Conservation (phyloP, 1,140 invertebrate genomes). For the Chlorops oryzae region DNA sequence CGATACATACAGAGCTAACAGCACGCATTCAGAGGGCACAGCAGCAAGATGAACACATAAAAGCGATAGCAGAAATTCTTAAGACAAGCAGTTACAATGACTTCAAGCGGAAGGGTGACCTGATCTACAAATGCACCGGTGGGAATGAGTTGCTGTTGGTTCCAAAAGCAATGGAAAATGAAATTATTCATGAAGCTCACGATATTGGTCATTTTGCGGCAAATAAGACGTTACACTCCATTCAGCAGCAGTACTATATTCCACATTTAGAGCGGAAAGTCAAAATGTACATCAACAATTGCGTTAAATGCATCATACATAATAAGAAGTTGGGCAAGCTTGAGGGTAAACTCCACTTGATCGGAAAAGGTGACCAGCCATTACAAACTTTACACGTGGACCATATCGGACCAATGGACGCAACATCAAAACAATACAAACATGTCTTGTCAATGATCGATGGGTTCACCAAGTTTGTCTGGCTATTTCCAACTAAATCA, state of each 20-base stretch:
- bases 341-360: not conserved
- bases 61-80: not conserved
- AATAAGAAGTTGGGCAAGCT: not conserved
- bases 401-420: slow-evolving; percentile 32
- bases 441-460: slow-evolving; percentile 43
- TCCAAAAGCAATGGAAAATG: not conserved
- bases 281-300: not conserved
- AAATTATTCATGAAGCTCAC: not conserved
- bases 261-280: not conserved
- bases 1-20: too few relatives aligned
- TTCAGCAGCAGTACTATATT: not conserved
- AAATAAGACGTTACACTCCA: not conserved
- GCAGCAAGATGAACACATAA: not conserved
- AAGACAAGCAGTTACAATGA: not conserved
- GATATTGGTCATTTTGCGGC: not conserved
- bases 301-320: not conserved
- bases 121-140: not conserved
- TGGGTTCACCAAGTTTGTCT: slow-evolving; percentile 44
- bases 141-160: not conserved
- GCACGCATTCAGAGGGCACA: not conserved
- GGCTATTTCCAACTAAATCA: slow-evolving; percentile 5
- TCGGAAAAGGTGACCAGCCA: not conserved
- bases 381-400: slow-evolving; percentile 21
- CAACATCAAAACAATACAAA: slow-evolving; percentile 41
- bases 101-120: not conserved